Evolutionary conservation across 2,113 vertebrate species (phyloP).

Genomic region (Zosterops pallidus): DNA sequence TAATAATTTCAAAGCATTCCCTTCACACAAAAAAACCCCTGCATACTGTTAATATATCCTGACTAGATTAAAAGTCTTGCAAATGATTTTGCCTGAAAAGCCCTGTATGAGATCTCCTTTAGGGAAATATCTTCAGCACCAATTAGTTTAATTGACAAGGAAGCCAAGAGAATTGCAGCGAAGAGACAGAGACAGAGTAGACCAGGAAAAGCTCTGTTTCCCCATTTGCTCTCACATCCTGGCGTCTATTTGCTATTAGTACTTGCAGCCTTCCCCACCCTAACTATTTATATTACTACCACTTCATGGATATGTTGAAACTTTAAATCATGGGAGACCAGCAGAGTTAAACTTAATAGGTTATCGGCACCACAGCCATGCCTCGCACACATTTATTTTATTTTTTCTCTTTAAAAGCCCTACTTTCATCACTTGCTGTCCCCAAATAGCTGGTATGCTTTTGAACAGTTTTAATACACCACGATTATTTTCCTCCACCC

Average conservation of each 20-base stretch:
- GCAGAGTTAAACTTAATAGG: neutral
- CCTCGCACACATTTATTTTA: neutral
- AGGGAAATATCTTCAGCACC: slow-evolving; percentile 72
- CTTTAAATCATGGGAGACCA: neutral
- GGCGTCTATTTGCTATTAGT: neutral
- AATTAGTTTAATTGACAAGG: slow-evolving; percentile 78
- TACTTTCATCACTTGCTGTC: neutral
- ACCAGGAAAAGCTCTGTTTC: slow-evolving; percentile 4
- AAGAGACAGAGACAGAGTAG: slow-evolving; percentile 48
- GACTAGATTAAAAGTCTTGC: slow-evolving; percentile 72
- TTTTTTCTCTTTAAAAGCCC: neutral
- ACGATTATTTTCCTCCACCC: neutral
- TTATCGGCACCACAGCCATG: neutral
- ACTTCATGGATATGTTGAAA: neutral
- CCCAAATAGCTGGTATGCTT: neutral
- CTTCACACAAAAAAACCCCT: slow-evolving; percentile 37
- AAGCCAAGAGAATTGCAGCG: slow-evolving; percentile 53
- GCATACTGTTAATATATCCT: slow-evolving; percentile 69
- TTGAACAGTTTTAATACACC: neutral
- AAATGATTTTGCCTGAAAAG: slow-evolving; percentile 74
- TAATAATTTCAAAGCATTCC: slow-evolving; percentile 49
- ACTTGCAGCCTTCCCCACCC: neutral
- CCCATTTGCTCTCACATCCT: slow-evolving; percentile 14
- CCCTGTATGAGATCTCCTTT: slow-evolving; percentile 65
- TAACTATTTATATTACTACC: slow-evolving; percentile 9